Conservation (phyloP, 2,113 vertebrate genomes). For the Peromyscus californicus region DNA sequence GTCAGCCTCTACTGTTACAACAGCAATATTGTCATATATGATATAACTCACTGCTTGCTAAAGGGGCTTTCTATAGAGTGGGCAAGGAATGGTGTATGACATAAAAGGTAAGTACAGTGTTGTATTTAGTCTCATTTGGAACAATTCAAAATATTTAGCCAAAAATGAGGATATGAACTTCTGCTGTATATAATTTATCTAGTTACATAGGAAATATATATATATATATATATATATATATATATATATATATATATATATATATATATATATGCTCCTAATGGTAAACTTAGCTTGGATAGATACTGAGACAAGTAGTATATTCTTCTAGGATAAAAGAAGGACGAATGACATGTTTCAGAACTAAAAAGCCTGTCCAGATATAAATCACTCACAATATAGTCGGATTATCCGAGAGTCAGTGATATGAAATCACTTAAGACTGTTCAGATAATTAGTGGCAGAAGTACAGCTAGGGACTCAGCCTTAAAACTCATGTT, state of each 20-base stretch:
- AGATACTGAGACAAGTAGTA: background rate
- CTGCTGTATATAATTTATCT: background rate
- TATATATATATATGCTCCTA: background rate
- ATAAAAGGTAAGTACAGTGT: background rate
- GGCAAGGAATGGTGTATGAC: background rate
- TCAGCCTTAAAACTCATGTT: background rate
- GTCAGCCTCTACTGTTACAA: background rate
- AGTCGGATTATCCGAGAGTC: background rate
- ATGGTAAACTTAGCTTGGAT: constrained; percentile 42
- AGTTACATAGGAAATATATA: background rate
- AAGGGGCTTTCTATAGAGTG: background rate
- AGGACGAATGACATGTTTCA: background rate
- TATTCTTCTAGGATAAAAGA: background rate
- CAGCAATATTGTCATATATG: background rate
- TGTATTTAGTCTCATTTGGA: background rate
- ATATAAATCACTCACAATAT: background rate
- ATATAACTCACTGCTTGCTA: constrained; percentile 1
- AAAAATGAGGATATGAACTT: constrained; percentile 32
- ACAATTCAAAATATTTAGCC: background rate
- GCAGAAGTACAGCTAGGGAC: background rate
- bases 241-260: background rate
- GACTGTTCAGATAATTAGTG: background rate
- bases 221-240: background rate
- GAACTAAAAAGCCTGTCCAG: background rate
- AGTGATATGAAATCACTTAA: constrained; percentile 7